These are phyloP conservation scores for Pseudomyrmex dendroicus DNA, from an alignment of 1,140 invertebrate genomes.

Conservation along the genomic window DNA sequence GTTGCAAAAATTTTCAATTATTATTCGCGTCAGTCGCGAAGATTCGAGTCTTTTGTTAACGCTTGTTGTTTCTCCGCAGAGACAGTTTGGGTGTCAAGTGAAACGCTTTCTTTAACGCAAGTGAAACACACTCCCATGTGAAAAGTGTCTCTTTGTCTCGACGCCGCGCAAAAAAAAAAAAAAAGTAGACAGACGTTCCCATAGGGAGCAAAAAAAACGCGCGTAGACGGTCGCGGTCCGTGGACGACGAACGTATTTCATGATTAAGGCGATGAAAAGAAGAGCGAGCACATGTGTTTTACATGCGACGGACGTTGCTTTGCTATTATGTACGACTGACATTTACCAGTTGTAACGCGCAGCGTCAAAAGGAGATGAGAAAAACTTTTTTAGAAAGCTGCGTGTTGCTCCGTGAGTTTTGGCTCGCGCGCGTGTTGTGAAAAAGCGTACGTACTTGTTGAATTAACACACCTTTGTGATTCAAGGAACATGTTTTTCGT, in stretches of 20 bases:
- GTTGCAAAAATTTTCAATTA: no score
- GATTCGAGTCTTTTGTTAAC: neutral
- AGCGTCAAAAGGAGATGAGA: conserved; percentile 39
- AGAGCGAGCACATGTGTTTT: conserved; percentile 29
- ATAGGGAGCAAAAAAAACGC: neutral
- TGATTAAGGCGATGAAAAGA: neutral
- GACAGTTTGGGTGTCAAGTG: neutral
- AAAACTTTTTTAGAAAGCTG: conserved; percentile 40
- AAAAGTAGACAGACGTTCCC: neutral
- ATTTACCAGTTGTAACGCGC: conserved; percentile 30
- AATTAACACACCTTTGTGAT: neutral
- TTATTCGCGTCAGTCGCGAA: no score
- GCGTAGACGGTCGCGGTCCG: neutral
- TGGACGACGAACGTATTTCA: conserved; percentile 18
- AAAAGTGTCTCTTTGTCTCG: conserved; percentile 4
- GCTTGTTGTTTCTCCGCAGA: neutral
- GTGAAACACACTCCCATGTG: conserved; percentile 13
- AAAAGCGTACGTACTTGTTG: conserved; percentile 10
- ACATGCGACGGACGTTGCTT: conserved; percentile 23
- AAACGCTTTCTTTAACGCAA: neutral
- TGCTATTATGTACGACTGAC: conserved; percentile 18
- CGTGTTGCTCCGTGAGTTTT: neutral
- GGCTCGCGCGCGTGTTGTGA: neutral
- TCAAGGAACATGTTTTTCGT: no score
- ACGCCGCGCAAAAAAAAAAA: neutral